phyloP scores from a whole-genome alignment of 2,888 invertebrate species.

The Himalopsyche tibetana region DNA sequence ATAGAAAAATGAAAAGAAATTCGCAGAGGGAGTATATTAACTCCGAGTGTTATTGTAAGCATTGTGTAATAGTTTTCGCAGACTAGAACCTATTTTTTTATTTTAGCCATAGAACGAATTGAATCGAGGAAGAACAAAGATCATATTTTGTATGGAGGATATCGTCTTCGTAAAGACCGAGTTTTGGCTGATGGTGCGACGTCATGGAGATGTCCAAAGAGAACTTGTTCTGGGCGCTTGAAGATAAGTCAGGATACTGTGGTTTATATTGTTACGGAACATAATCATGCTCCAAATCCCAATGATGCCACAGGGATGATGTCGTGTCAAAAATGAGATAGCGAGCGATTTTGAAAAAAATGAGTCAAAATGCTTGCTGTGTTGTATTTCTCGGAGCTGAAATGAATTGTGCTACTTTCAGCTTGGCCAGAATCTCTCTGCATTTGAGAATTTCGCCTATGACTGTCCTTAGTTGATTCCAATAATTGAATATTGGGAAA shows the following conservation, averaged over 20 bases:
- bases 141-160: conserved; percentile 44
- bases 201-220: conserved; percentile 52
- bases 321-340: not conserved
- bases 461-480: no score
- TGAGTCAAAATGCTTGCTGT: no score
- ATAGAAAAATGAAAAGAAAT: no score
- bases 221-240: conserved; percentile 44
- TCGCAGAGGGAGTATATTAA: no score
- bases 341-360: not conserved
- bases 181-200: conserved; percentile 33
- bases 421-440: no score
- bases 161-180: conserved; percentile 43
- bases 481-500: no score
- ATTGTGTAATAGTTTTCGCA: no score
- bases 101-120: conserved; percentile 47
- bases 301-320: not conserved
- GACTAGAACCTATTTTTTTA: not conserved
- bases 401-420: no score
- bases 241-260: not conserved
- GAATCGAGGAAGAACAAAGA: conserved; percentile 34
- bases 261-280: not conserved
- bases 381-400: no score
- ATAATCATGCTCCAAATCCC: not conserved
- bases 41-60: no score
- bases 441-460: no score